Evolutionary conservation across 1,140 invertebrate genomes (phyloP), one percentile per base, ranked within the genome.

Genomic region (Cheumatopsyche charites): DNA sequence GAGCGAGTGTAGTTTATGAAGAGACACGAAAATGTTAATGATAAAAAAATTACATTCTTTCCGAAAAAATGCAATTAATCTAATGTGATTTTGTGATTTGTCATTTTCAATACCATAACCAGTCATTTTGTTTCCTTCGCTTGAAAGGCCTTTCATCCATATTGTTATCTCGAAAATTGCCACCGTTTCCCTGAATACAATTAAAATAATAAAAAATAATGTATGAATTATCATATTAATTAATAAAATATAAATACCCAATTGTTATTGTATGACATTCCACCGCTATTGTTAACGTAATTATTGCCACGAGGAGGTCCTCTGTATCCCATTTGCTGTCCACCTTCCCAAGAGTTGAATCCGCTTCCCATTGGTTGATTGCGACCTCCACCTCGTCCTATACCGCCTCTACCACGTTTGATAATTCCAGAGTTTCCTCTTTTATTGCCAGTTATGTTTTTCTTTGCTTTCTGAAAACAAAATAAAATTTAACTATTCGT

Each of bases 71-170:
- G 11, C 15, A n/a, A 63, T 41, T 41, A 63, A 15, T 41, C 21
- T 63, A 43, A 41, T 63, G 17, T 23, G 26, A 25, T 55, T 49
- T 26, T 65, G n/a, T n/a, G 29, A 36, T 36, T 72, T 36, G 69
- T 67, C 68, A 72, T 3, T 25, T 63, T 72, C 58, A 75, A 70
- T 75, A 75, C 41, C 71, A 75, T 47, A 71, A 36, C 75, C 75
- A 76, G 62, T 76, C 72, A 45, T 76, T 76, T 62, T 71, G 74
- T 73, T 76, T 76, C 75, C 75, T 76, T 69, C 75, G 41, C 49
- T 76, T 76, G 72, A 71, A 76, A 11, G 62, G 49, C 15, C 61
- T 70, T 36, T 71, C 71, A 15, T 76, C 72, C 52, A 71, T 73
- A 43, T 45, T 76, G 65, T 49, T 71, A 17, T 72, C 63, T 23